Base-by-base conservation (phyloP, 1,140 invertebrate genomes). In the Caenorhabditis latens region DNA sequence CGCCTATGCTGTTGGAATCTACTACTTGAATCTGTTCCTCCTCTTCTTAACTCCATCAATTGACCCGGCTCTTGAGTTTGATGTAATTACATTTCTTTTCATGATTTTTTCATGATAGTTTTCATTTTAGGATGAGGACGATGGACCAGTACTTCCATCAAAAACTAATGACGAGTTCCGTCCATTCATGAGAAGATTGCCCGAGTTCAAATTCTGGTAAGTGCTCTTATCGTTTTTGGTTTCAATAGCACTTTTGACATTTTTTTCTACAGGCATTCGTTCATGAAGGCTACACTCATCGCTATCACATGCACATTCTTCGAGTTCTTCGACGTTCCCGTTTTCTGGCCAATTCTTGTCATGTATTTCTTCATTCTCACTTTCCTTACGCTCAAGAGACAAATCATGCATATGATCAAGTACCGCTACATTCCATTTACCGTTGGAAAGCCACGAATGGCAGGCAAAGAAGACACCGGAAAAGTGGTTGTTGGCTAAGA, bases 391-490 rank as follows among this genome's bases (percentile, higher is more conserved):
- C 99, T 99, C 98, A 99, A 99, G 94, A 95, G 97, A 92, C 98
- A 99, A 95, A 99, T 99, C 91, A 98, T 96, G 97, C 98, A 99
- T 94, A 99, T 99, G 98, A 97, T 99, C 91, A 98, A 97, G 94
- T 99, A 99, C 94, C 95, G 96, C 93, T 99, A 99, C 94, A 94
- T 99, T 93, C 98, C 98, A 86, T 99, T 99, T 93, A 98, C 97
- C 50, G 96, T 97, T 93, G 97, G 97, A 89, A 99, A 99, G 94
- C 97, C 93, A 21, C 93, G 91, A 40, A 93, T 92, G 79, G 91
- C 88, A 32, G 93, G 93, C n/a, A 93, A 93, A 88, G 93, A 94
- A 89, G 93, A 94, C 50, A 90, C 90, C 24, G 61, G 92, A 85
- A 82, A 93, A 84, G 85, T 90, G 61, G 87, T 91, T 86, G 63